phyloP scores from a whole-genome alignment of 2,797 vertebrate species.

The Xiphorhynchus erythropygius region DNA sequence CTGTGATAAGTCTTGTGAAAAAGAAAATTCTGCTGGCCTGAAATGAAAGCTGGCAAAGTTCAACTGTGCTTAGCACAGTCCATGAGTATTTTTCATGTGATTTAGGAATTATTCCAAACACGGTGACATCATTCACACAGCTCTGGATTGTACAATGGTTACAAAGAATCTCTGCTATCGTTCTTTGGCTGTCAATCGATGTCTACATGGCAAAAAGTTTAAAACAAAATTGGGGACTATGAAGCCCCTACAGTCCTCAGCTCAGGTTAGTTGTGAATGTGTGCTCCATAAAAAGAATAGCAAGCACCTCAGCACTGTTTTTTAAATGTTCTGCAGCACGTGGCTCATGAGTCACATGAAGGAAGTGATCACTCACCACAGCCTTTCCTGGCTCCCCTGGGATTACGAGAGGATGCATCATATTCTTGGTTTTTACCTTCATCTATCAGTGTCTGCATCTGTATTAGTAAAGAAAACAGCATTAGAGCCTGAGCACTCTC shows the following conservation, averaged over 20 bases:
- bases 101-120: slow-evolving; percentile 48
- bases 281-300: not conserved
- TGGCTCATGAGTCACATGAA: not conserved
- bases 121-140: slow-evolving; percentile 45
- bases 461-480: not conserved
- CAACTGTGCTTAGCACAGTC: slow-evolving; percentile 6
- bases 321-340: not conserved
- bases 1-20: not conserved
- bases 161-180: not conserved
- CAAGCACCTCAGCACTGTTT: not conserved
- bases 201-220: not conserved
- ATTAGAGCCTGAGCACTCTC: not conserved
- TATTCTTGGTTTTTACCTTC: not conserved
- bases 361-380: not conserved
- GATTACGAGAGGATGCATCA: not conserved
- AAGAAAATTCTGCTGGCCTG: slow-evolving; percentile 15
- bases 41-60: slow-evolving; percentile 29
- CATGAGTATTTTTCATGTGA: slow-evolving; percentile 63
- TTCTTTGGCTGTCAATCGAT: not conserved
- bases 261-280: not conserved
- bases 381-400: not conserved
- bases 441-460: not conserved
- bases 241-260: not conserved
- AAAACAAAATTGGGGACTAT: not conserved
- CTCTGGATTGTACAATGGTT: not conserved